Evolutionary conservation across 2,888 invertebrate genomes (phyloP), one percentile per base, ranked within the genome.

Genomic region (Eupithecia tripunctaria): DNA sequence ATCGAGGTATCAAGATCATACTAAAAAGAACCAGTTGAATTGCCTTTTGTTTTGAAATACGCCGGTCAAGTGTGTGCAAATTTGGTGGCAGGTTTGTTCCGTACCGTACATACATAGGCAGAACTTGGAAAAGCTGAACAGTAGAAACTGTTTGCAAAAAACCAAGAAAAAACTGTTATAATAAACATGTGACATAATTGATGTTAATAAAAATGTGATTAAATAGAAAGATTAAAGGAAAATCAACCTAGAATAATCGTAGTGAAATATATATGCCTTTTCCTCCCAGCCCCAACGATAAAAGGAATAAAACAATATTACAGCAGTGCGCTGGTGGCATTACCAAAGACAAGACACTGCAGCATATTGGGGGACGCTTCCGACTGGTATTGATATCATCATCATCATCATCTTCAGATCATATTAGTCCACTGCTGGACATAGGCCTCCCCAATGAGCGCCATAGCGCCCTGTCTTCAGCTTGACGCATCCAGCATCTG

Each of bases 1-100:
- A 82, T 82, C 79, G 76, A 78, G 77, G 72, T 80, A 82, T 80
- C 81, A 82, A 81, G 81, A 81, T 82, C 72, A 75, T 75, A 71
- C 80, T 74, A 75, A 82, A 82, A 82, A 81, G 78, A 79, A 78
- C 81, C 69, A 60, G 79, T 76, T 75, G 79, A 76, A 81, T 80
- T 60, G 76, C 38, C 79, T 77, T 81, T 82, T 82, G 80, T 82
- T 81, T 78, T 69, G 77, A 75, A 76, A 77, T 66, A 71, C 63
- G 67, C 68, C 60, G 72, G 71, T 65, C 64, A 71, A 60, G 73
- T 12, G 70, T 67, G 72, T 41, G n/a, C 8, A 27, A 67, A 2
- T 47, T 59, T 18, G 25, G 36, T 43, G 21, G 7, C 4, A 0
- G 8, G 7, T 56, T 47, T 75, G 80, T 79, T 81, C 80, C 38